Evolutionary conservation across 1,140 invertebrate species (phyloP).

Genomic region (Trissolcus basalis): DNA sequence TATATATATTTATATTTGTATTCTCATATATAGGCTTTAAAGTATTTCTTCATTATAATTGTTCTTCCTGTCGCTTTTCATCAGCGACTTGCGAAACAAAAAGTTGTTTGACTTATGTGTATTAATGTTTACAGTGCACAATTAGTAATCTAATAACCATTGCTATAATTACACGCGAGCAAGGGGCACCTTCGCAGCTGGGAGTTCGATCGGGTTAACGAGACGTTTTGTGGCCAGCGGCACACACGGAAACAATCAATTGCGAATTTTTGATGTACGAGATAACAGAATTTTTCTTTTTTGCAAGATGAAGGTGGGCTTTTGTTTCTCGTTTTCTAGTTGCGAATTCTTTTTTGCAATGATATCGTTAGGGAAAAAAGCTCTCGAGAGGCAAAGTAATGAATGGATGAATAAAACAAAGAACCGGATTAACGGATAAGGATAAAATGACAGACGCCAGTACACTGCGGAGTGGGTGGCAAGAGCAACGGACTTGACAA

Average conservation of each 20-base stretch:
- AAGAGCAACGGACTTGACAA: constrained; percentile 63
- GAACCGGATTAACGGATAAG: constrained; percentile 57
- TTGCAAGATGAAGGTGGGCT: constrained; percentile 32
- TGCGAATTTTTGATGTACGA: constrained; percentile 20
- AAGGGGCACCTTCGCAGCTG: constrained; percentile 31
- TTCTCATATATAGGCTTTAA: constrained; percentile 53
- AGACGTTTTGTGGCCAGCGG: constrained; percentile 4
- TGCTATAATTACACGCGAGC: constrained; percentile 49
- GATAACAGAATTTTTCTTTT: too few species aligned
- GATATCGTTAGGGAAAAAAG: constrained; percentile 55
- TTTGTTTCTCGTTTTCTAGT: constrained; percentile 46
- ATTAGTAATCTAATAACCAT: constrained; percentile 39
- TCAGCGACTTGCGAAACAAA: too few species aligned
- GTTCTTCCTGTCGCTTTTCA: too few species aligned
- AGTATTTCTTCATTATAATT: constrained; percentile 48
- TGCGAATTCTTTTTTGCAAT: constrained; percentile 26
- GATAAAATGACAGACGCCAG: constrained; percentile 57
- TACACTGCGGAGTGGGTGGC: constrained; percentile 61
- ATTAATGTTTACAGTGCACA: constrained; percentile 45
- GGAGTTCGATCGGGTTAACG: constrained; percentile 26
- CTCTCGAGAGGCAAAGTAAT: constrained; percentile 43
- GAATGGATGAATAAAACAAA: constrained; percentile 52
- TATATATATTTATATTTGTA: constrained; percentile 52
- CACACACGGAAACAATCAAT: too few species aligned
- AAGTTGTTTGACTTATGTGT: constrained; percentile 19